Evolutionary conservation across 2,113 vertebrate genomes (phyloP).

Genomic region (Urocitellus parryii): DNA sequence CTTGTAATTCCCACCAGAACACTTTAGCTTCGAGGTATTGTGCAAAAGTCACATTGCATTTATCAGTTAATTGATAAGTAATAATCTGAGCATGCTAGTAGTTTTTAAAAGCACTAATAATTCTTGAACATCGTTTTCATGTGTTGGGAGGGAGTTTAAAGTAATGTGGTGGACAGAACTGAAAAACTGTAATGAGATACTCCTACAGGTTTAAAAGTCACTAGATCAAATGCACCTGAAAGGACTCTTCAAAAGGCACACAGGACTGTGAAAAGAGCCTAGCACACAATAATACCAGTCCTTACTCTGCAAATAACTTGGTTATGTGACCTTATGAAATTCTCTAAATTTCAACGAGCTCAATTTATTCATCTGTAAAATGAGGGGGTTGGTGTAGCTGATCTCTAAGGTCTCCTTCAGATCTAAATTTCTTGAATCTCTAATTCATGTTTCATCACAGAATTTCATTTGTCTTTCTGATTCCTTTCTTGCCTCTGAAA

Average conservation of each 20-base stretch:
- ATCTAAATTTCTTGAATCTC: slow-evolving; percentile 43
- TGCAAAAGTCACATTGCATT: not conserved
- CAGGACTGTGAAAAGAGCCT: not conserved
- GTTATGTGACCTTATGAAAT: slow-evolving; percentile 6
- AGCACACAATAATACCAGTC: not conserved
- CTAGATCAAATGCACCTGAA: not conserved
- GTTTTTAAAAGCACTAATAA: not conserved
- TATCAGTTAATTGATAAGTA: not conserved
- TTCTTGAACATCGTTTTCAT: not conserved
- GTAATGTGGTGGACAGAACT: not conserved
- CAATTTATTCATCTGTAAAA: slow-evolving; percentile 55
- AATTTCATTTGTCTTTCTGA: slow-evolving; percentile 62
- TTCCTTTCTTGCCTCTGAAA: slow-evolving; percentile 65
- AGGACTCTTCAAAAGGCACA: not conserved
- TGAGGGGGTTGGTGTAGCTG: not conserved
- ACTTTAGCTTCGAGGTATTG: not conserved
- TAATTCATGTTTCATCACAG: slow-evolving; percentile 49
- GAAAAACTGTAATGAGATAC: not conserved
- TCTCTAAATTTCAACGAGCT: not conserved
- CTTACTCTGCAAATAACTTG: not conserved
- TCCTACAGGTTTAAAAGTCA: not conserved
- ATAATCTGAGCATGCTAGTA: not conserved
- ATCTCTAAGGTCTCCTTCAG: slow-evolving; percentile 39
- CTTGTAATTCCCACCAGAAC: not conserved
- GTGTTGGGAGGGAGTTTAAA: not conserved